phyloP scores from a whole-genome alignment of 2,888 invertebrate genomes.

The Danaus chrysippus region DNA sequence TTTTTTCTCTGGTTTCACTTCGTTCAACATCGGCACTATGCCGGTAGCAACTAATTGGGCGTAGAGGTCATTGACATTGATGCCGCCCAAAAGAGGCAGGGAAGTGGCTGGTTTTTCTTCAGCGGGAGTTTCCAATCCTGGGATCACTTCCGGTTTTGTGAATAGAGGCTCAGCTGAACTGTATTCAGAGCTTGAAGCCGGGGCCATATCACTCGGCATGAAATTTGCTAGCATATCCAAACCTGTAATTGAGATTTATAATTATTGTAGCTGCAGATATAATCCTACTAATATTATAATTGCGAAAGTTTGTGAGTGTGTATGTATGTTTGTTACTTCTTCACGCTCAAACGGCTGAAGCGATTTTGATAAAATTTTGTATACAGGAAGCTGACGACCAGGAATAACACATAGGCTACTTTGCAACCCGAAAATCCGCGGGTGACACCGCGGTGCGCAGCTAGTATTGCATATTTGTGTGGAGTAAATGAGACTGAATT shows the following conservation, averaged over 20 bases:
- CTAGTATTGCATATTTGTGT: too few species aligned
- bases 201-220: conserved; percentile 80
- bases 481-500: background rate
- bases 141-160: conserved; percentile 53
- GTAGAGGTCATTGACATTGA: conserved; percentile 90
- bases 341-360: too few species aligned
- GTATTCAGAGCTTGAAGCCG: conserved; percentile 78
- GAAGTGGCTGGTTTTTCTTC: conserved; percentile 55
- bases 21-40: conserved; percentile 49
- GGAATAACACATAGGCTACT: too few species aligned
- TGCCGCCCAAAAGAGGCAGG: conserved; percentile 52
- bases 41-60: conserved; percentile 91
- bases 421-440: too few species aligned
- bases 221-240: conserved; percentile 83
- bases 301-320: too few species aligned
- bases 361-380: too few species aligned
- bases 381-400: too few species aligned
- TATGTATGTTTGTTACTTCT: too few species aligned
- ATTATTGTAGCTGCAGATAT: too few species aligned
- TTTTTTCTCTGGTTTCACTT: conserved; percentile 43
- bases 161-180: conserved; percentile 70
- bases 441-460: too few species aligned
- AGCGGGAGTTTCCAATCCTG: conserved; percentile 57
- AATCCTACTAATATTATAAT: too few species aligned
- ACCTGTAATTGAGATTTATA: conserved; percentile 46